phyloP scores from a whole-genome alignment of 2,113 vertebrate species.

The Lycaon pictus region DNA sequence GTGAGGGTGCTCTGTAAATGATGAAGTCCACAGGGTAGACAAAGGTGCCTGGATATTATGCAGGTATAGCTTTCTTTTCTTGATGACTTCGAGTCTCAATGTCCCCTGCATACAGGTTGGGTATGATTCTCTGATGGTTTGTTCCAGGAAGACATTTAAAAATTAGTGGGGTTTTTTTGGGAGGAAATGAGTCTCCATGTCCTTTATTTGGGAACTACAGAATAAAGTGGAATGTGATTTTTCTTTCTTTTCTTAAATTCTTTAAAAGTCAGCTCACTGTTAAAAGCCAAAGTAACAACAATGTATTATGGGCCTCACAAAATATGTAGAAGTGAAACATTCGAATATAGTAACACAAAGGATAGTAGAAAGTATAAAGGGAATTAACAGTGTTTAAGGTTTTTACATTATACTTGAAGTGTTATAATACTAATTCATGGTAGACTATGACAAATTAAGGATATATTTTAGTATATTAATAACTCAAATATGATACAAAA shows the following conservation, averaged over 20 bases:
- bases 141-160: constrained; percentile 21
- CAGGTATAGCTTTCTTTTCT: not conserved
- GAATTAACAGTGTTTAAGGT: not conserved
- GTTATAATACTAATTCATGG: constrained; percentile 22
- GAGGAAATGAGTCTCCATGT: constrained; percentile 2
- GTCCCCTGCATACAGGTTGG: not conserved
- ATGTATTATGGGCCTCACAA: constrained; percentile 13
- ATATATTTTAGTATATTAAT: constrained; percentile 16
- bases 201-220: constrained; percentile 50
- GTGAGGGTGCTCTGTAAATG: not conserved
- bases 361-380: not conserved
- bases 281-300: constrained; percentile 53
- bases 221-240: not conserved
- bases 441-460: not conserved
- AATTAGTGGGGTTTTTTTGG: not conserved
- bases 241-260: not conserved
- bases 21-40: not conserved
- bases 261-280: constrained; percentile 27
- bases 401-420: constrained; percentile 37
- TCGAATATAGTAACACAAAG: not conserved
- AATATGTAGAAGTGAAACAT: not conserved
- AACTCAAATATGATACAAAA: constrained; percentile 37
- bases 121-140: not conserved
- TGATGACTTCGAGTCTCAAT: not conserved
- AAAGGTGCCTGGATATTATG: not conserved